Evolutionary conservation across 2,113 vertebrate genomes (phyloP).

Genomic region (Spheniscus mendiculus): DNA sequence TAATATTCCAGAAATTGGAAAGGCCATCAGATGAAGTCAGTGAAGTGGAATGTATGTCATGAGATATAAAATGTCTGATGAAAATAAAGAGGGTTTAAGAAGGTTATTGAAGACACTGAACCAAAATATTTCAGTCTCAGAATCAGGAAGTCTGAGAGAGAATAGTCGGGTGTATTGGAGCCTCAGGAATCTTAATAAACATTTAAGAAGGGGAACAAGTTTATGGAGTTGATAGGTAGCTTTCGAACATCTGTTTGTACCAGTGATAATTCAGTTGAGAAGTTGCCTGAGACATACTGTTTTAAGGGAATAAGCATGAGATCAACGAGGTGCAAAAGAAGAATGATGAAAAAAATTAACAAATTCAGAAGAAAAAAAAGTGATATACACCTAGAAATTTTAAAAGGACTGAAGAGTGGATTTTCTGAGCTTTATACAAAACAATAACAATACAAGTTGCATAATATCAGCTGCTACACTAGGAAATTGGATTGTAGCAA

Average conservation of each 20-base stretch:
- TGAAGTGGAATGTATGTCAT: slow-evolving; percentile 26
- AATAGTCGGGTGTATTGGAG: neutral
- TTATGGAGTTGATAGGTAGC: neutral
- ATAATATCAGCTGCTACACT: neutral
- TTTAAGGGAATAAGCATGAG: neutral
- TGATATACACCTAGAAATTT: neutral
- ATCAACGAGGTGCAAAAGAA: neutral
- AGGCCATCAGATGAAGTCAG: slow-evolving; percentile 25
- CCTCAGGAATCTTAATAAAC: neutral
- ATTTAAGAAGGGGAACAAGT: neutral
- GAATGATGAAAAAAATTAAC: neutral
- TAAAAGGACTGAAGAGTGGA: neutral
- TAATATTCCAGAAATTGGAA: slow-evolving; percentile 28
- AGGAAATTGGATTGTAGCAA: neutral
- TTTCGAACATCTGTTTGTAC: neutral
- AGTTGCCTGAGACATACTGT: neutral
- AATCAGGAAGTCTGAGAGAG: slow-evolving; percentile 24
- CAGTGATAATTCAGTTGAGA: neutral
- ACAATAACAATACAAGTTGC: neutral
- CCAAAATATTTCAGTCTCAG: slow-evolving; percentile 38
- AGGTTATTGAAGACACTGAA: slow-evolving; percentile 15
- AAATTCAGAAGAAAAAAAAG: neutral
- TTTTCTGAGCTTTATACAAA: neutral
- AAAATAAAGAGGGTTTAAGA: slow-evolving; percentile 36
- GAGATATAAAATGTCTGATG: slow-evolving; percentile 18